Base-by-base conservation (phyloP, 2,888 invertebrate genomes). In the Cactoblastis cactorum region DNA sequence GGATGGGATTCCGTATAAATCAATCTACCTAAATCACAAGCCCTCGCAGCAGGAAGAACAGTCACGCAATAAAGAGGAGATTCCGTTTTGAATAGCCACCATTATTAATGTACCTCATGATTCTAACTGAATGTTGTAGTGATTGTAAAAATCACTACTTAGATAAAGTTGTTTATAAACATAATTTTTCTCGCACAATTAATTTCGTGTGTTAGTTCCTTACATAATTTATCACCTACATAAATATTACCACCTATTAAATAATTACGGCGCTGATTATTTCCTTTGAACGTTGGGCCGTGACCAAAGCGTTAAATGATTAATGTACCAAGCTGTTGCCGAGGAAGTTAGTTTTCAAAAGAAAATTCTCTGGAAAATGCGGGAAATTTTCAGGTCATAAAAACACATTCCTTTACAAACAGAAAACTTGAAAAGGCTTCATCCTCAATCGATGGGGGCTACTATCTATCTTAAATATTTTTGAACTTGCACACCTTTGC, bases 291-390 rank as follows among this genome's bases (percentile, higher is more conserved):
- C 45, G 37, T 37, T 19, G 22, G 33, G 11, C 14, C 45, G 45
- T 45, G 28, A 18, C 46, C 46, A 35, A 52, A 51, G 37, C 52
- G 38, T 52, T 55, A 56, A 56, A 55, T 58, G 58, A 64, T 62
- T 61, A 59, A 61, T 62, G 49, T 39, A 41, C 28, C 39, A 51
- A 56, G 56, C 51, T 45, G 50, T 34, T 50, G 51, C 54, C 49
- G 51, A 45, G 39, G 53, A 8, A 24, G 35, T 8, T 14, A 11
- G 28, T 22, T 46, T 46, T 35, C 18, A 45, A 34, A 24, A 37
- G 45, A 17, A 48, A 48, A 19, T 38, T 38, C 38, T 2, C 3
- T 14, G 45, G 58, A 58, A 56, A 54, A 56, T 51, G 52, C 56
- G 53, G 53, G 54, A 51, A 58, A 52, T 19, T 46, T 33, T 18